Evolutionary conservation across 2,797 vertebrate species (phyloP).

Genomic region (Lutra lutra): DNA sequence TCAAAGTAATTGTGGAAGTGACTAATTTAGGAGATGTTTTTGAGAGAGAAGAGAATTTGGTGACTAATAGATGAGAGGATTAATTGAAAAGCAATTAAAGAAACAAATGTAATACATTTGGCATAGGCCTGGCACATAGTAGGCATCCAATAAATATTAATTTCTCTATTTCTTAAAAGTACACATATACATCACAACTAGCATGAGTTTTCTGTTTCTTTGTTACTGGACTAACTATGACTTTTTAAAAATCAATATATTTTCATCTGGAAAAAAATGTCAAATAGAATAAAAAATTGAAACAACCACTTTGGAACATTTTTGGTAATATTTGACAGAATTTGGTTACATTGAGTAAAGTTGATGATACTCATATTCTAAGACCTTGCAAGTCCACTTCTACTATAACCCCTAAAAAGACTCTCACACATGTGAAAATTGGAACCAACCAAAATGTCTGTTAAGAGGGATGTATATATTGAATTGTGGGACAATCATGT

Average conservation of each 20-base stretch:
- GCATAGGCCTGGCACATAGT: not conserved
- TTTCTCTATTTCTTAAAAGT: not conserved
- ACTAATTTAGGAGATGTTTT: conserved; percentile 6
- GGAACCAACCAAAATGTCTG: not conserved
- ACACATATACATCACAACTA: not conserved
- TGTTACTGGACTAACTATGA: not conserved
- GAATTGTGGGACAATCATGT: not conserved
- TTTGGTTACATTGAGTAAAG: not conserved
- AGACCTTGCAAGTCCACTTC: not conserved
- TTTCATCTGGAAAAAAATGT: not conserved
- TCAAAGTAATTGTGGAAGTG: not conserved
- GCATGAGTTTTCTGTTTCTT: not conserved
- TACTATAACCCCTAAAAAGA: not conserved
- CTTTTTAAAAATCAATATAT: not conserved
- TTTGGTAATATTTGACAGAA: not conserved
- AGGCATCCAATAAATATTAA: not conserved
- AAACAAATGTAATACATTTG: not conserved
- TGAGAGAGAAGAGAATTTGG: not conserved
- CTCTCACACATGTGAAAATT: not conserved
- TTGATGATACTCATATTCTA: not conserved
- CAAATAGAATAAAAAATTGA: not conserved
- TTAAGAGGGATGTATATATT: not conserved
- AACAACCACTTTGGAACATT: not conserved
- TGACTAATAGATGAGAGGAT: not conserved
- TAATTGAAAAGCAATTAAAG: not conserved